Base-by-base conservation (phyloP, 2,797 vertebrate genomes). In the Darevskia mixta region DNA sequence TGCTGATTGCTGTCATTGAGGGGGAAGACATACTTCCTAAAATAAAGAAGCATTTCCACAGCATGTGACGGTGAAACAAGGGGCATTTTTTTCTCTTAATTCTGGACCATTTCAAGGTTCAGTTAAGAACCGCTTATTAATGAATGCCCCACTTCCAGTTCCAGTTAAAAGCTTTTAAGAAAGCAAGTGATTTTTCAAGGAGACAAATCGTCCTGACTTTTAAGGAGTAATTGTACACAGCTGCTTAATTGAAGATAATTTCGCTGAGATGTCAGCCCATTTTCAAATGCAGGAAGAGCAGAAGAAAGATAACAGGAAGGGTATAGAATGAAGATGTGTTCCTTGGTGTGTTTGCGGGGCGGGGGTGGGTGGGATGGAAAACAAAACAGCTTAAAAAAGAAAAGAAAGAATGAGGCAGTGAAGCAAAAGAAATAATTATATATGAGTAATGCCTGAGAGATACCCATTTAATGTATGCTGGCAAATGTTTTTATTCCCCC, bases 211-310 rank as follows among this genome's bases (percentile, higher is more conserved):
- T 80, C 73, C 89, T 91, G 82, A 55, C 80, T 66, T 82, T 83
- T 75, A 86, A 85, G 67, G 75, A 75, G 78, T 86, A 93, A 93
- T 94, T 94, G 64, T 90, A 82, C 83, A 45, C 91, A 93, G 91
- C 85, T 91, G 88, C 87, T 77, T 94, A 92, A 92, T 92, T 88
- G 88, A 87, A 83, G 75, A 85, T 92, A 88, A 93, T 91, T 92
- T 86, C 79, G 83, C 66, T 35, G 72, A 84, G 79, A 86, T 86
- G 69, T 71, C 85, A 58, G 66, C 41, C 38, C 23, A 10, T 87
- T 66, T 85, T 90, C 82, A 85, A 77, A 90, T 43, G 43, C 88
- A 83, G 83, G 83, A 83, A 89, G 85, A 87, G 83, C 83, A 82
- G 86, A 85, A 86, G 69, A 77, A 77, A 77, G 64, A 77, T 77